Evolutionary conservation across 2,888 invertebrate species (phyloP).

Genomic region (Hermodice carunculata): DNA sequence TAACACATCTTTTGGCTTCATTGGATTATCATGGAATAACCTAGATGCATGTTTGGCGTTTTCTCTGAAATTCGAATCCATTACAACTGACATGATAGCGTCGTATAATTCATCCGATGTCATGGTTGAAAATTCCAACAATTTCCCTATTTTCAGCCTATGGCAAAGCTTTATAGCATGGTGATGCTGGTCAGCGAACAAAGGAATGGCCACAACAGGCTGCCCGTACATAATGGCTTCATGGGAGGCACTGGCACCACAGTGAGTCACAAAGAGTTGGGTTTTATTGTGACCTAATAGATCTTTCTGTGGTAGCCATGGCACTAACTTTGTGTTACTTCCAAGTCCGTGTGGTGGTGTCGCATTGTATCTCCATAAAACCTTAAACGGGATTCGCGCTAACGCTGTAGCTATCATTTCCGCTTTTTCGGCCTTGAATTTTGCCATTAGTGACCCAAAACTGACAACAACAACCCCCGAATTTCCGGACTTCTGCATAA

Average conservation of each 20-base stretch:
- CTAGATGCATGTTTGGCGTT: slow-evolving; percentile 21
- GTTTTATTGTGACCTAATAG: slow-evolving; percentile 77
- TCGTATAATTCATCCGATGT: slow-evolving; percentile 17
- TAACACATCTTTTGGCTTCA: slow-evolving; percentile 17
- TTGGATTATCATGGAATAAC: slow-evolving; percentile 28
- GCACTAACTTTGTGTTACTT: slow-evolving; percentile 19
- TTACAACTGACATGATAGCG: slow-evolving; percentile 19
- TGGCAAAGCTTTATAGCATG: slow-evolving; percentile 38
- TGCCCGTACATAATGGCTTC: slow-evolving; percentile 74
- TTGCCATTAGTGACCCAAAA: slow-evolving; percentile 34
- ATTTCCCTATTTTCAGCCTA: slow-evolving; percentile 62
- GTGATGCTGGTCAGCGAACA: slow-evolving; percentile 68
- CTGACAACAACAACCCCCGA: slow-evolving; percentile 36
- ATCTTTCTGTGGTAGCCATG: slow-evolving; percentile 41
- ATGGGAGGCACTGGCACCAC: slow-evolving; percentile 79
- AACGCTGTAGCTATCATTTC: slow-evolving; percentile 61
- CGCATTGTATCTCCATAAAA: slow-evolving; percentile 55
- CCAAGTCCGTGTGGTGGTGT: slow-evolving; percentile 52
- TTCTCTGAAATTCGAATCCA: slow-evolving; percentile 13
- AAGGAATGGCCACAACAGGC: slow-evolving; percentile 68
- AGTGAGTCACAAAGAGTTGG: slow-evolving; percentile 80
- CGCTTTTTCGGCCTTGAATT: slow-evolving; percentile 24
- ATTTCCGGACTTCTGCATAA: slow-evolving; percentile 25
- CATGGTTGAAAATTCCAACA: slow-evolving; percentile 23
- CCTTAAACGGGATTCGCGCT: slow-evolving; percentile 58